Evolutionary conservation across 2,113 vertebrate genomes (phyloP).

Genomic region (Gobio gobio): DNA sequence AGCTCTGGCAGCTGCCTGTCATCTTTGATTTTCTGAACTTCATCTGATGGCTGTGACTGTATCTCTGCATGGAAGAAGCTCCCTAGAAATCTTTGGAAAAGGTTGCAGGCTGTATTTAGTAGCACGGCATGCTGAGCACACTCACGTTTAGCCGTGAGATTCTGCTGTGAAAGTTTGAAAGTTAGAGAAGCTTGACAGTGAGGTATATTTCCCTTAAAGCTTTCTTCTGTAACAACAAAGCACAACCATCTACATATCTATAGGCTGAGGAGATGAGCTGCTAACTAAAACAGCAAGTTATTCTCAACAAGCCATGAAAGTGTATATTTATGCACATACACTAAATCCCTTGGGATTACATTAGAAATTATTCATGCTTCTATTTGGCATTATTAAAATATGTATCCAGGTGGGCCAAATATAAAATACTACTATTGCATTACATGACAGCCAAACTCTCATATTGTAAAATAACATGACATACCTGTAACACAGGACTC

Average conservation of each 20-base stretch:
- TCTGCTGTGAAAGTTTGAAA: constrained; percentile 17
- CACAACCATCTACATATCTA: constrained; percentile 3
- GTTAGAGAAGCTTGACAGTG: constrained; percentile 27
- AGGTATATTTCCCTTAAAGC: constrained; percentile 30
- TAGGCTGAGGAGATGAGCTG: not conserved
- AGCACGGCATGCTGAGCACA: not conserved
- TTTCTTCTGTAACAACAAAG: constrained; percentile 12
- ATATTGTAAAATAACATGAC: not conserved
- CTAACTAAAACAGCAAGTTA: constrained; percentile 5
- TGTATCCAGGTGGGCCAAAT: not conserved
- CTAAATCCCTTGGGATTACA: not conserved
- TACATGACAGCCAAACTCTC: not conserved
- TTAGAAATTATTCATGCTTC: not conserved
- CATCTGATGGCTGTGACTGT: constrained; percentile 1
- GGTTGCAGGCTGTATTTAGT: not conserved
- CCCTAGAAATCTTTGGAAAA: not conserved
- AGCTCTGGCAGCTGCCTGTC: constrained; percentile 6
- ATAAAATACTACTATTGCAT: not conserved
- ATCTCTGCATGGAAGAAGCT: constrained; percentile 10
- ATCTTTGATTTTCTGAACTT: constrained; percentile 11
- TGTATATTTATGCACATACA: not conserved
- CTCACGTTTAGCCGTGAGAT: not conserved
- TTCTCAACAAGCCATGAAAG: not conserved
- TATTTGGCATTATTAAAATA: not conserved
- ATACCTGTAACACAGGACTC: constrained; percentile 85